Evolutionary conservation across 2,113 vertebrate species (phyloP), one percentile per base, ranked within the genome.

Genomic region (Gasterosteus nipponicus): DNA sequence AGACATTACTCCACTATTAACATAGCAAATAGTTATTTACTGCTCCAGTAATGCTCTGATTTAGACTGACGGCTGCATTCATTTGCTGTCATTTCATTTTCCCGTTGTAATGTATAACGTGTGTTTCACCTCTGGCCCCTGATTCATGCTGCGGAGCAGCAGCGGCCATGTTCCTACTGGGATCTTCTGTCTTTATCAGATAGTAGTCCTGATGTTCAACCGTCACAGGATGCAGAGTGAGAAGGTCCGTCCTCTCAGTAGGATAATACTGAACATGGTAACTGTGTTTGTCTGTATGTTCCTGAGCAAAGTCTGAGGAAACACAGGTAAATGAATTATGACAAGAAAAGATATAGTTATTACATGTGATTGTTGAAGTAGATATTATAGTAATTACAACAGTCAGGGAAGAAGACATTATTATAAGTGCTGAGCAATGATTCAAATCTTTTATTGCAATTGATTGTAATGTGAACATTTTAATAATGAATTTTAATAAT

Each of bases 201-300:
- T 57, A 66, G 61, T 54, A 62, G 31, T 80, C 68, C 1, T 84
- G 71, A 49, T 80, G 81, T 2, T 80, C 62, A 0, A 54, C 31
- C 19, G 42, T 54, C 19, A 65, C 47, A 3, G 85, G 65, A n/a
- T 89, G 82, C 85, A 92, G 81, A 12, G 63, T 41, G 19, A 84
- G 74, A 8, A 85, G 72, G 9, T 77, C 73, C 2, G 70, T 19
- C 38, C 42, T 56, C 33, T 81, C 89, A 14, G 9, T 10, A 29
- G 38, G 35, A 53, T 68, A 29, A 29, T 71, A 80, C 47, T 83
- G 76, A 38, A 57, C 0, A 0, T 61, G 73, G 66, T 73, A 67
- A 56, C 57, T 41, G 1, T 53, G 66, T 49, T 73, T 76, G 26
- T 86, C 77, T 39, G 72, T 31, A 18, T 22, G 61, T 2, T 77